A percentile compares a stretch with the other conserved stretches of the same genome.
These are phyloP conservation scores for Sitta carolinensis DNA, from an alignment of 2,797 vertebrate genomes.

Conservation along the genomic window DNA sequence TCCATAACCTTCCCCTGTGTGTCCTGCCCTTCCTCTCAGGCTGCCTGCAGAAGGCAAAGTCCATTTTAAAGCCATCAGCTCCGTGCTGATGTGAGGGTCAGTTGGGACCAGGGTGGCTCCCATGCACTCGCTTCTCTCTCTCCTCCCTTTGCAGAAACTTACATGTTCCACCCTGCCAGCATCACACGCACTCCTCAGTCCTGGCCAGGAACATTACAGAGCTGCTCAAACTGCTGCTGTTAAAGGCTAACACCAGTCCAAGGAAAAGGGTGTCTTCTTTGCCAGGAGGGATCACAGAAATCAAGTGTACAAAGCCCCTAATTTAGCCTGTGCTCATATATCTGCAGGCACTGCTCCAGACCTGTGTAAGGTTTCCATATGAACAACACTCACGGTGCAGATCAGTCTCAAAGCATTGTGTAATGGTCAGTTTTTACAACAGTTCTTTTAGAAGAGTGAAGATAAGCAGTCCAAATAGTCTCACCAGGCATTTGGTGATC, in stretches of 20 bases:
- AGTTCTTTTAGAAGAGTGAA: not conserved
- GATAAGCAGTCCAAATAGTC: not conserved
- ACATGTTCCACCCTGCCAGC: accelerated
- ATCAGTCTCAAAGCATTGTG: not conserved
- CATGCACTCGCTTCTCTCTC: not conserved
- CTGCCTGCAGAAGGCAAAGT: not conserved
- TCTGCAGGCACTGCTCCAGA: not conserved
- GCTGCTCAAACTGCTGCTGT: not conserved
- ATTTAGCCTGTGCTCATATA: not conserved
- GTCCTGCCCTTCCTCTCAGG: not conserved
- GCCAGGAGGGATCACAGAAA: not conserved
- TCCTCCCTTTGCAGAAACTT: not conserved
- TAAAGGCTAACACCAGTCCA: not conserved
- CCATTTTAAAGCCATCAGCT: not conserved
- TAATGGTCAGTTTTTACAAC: not conserved
- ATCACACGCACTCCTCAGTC: accelerated
- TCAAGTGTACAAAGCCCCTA: not conserved
- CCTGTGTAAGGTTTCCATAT: not conserved
- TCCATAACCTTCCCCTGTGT: not conserved
- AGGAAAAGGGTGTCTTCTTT: not conserved
- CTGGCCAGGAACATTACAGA: not conserved
- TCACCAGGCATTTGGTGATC: not conserved
- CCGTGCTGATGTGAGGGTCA: accelerated
- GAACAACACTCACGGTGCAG: accelerated
- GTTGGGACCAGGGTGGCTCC: accelerated